Conservation (phyloP, 2,113 vertebrate species). For the Chamaetylas fuelleborni region DNA sequence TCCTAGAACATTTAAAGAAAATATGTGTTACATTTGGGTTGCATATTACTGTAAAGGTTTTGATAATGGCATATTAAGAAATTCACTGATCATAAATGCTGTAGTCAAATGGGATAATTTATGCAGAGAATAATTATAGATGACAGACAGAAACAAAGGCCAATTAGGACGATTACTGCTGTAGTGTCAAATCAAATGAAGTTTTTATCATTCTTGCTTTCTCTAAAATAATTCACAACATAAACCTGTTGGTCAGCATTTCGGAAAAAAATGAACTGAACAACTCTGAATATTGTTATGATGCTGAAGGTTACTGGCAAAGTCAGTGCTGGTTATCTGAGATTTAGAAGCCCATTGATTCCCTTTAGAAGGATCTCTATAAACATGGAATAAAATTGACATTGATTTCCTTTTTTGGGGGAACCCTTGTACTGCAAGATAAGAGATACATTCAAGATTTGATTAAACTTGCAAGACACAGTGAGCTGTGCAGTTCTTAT, state of each 20-base stretch:
- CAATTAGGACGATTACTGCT: slow-evolving; percentile 2
- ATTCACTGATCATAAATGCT: slow-evolving; percentile 18
- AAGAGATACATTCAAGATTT: neutral
- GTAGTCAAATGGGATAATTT: slow-evolving; percentile 15
- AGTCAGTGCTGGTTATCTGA: slow-evolving; percentile 12
- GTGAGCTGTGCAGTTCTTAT: neutral
- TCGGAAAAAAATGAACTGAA: neutral
- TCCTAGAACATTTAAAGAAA: neutral
- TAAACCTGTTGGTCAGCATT: slow-evolving; percentile 23
- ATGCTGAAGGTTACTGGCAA: neutral
- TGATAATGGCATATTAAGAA: slow-evolving; percentile 16
- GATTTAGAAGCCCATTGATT: neutral
- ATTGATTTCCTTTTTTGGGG: neutral
- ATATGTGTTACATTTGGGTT: neutral
- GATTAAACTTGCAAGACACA: neutral
- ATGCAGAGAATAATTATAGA: slow-evolving; percentile 35
- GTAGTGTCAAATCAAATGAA: neutral
- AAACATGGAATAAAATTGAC: slow-evolving; percentile 8
- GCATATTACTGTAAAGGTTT: neutral
- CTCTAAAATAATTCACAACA: neutral
- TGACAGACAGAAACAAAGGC: slow-evolving; percentile 55
- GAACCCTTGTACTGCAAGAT: neutral
- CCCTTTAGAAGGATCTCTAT: neutral
- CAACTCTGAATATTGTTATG: neutral
- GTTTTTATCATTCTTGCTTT: slow-evolving; percentile 3